A percentile compares a stretch with the other conserved stretches of the same genome.
phyloP scores from a whole-genome alignment of 2,797 vertebrate genomes.

The Tympanoctomys barrerae region DNA sequence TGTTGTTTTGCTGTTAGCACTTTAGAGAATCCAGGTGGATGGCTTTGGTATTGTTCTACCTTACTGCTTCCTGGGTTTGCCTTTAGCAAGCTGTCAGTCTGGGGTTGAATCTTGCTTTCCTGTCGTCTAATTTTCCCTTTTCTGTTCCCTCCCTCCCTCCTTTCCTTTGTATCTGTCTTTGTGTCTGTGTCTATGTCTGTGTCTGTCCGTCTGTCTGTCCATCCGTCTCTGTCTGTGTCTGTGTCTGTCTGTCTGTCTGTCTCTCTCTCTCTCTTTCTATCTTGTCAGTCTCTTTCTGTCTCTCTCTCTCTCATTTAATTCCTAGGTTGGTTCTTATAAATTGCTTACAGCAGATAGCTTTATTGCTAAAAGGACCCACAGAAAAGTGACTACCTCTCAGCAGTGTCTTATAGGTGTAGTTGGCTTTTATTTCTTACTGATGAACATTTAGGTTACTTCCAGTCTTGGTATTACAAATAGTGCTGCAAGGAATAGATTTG shows the following conservation, averaged over 20 bases:
- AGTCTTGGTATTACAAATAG: slow-evolving; percentile 63
- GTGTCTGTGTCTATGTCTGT: too few species aligned
- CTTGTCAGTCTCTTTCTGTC: too few species aligned
- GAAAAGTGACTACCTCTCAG: neutral
- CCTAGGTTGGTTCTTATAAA: neutral
- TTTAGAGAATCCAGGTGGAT: neutral
- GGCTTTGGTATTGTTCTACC: neutral
- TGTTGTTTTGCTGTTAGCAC: neutral
- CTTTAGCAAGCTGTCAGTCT: neutral
- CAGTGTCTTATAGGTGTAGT: neutral
- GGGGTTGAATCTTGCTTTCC: neutral
- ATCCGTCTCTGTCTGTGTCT: neutral
- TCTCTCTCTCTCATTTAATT: neutral
- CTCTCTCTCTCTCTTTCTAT: too few species aligned
- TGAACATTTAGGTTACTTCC: slow-evolving; percentile 52
- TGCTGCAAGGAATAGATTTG: slow-evolving; percentile 41
- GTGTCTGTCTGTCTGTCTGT: too few species aligned
- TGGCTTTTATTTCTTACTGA: slow-evolving; percentile 5
- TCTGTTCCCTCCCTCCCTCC: too few species aligned
- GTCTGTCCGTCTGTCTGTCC: too few species aligned
- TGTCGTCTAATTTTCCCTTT: neutral
- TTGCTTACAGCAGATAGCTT: neutral
- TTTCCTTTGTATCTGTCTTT: too few species aligned
- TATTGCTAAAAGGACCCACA: neutral
- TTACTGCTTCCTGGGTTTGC: neutral